Percentiles rank a stretch among this genome's conserved stretches.
Evolutionary conservation across 2,888 invertebrate species (phyloP).

Genomic region (Drosophila atroscutellata): DNA sequence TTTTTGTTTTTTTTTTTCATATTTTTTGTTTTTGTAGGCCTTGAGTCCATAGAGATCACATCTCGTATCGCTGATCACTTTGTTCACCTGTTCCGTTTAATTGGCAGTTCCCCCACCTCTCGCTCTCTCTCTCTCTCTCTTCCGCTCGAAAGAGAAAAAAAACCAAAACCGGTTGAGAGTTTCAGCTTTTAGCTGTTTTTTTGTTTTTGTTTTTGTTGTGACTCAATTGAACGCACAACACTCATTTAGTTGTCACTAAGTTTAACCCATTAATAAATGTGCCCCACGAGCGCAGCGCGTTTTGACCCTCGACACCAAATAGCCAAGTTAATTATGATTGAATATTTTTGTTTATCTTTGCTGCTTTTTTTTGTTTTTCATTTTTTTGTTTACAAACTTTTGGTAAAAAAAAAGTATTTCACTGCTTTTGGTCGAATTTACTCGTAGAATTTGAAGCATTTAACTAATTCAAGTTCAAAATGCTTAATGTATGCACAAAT

Average conservation of each 20-base stretch:
- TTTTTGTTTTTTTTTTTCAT: slow-evolving; percentile 15
- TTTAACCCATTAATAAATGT: slow-evolving; percentile 66
- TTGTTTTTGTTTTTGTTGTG: slow-evolving; percentile 35
- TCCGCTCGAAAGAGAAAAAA: not conserved
- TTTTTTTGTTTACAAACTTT: slow-evolving; percentile 15
- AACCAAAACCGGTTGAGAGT: not conserved
- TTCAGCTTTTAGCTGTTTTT: slow-evolving; percentile 9
- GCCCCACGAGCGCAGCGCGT: slow-evolving; percentile 22
- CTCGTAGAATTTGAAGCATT: slow-evolving; percentile 9
- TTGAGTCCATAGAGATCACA: slow-evolving; percentile 21
- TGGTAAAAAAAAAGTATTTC: slow-evolving; percentile 25
- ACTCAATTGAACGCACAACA: slow-evolving; percentile 58
- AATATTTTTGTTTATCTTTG: not conserved
- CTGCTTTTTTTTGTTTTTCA: not conserved
- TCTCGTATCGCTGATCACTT: slow-evolving; percentile 41
- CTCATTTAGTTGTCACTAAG: slow-evolving; percentile 78
- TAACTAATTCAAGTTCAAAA: not conserved
- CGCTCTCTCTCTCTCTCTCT: not conserved
- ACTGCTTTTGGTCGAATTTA: slow-evolving; percentile 1
- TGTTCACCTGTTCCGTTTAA: slow-evolving; percentile 77
- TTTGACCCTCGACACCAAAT: slow-evolving; percentile 35
- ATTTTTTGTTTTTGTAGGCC: slow-evolving; percentile 1
- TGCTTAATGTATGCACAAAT: slow-evolving; percentile 1
- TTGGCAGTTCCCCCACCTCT: slow-evolving; percentile 42
- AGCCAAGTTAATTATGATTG: slow-evolving; percentile 43